phyloP scores from a whole-genome alignment of 2,888 invertebrate genomes.

The Onchidella celtica region DNA sequence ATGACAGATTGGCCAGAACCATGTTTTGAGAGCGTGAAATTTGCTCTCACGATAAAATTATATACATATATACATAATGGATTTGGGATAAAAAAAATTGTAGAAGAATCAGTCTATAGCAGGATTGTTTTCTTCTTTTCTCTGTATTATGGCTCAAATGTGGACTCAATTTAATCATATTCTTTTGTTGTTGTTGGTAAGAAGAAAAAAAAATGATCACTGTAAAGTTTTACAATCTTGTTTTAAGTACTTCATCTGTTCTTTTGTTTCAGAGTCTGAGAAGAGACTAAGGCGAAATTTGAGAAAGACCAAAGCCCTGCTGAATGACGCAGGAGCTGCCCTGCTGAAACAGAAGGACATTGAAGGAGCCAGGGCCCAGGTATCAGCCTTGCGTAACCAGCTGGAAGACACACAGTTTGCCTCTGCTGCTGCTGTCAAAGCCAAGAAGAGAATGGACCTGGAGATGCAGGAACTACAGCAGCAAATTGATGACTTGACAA shows the following conservation, averaged over 20 bases:
- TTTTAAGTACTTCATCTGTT: no score
- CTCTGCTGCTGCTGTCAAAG: slow-evolving; percentile 90
- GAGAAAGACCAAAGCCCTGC: slow-evolving; percentile 92
- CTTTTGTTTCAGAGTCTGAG: slow-evolving; percentile 69
- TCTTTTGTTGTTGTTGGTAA: no score
- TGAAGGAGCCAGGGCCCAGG: slow-evolving; percentile 89
- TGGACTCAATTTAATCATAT: no score
- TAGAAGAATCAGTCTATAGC: not conserved
- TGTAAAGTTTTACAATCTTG: no score
- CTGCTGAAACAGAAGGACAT: slow-evolving; percentile 93
- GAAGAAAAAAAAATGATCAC: no score
- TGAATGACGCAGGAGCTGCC: slow-evolving; percentile 95
- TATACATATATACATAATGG: not conserved
- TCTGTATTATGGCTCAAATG: not conserved
- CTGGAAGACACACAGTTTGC: slow-evolving; percentile 95
- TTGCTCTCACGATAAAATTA: no score
- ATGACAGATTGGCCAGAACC: no score
- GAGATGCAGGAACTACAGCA: slow-evolving; percentile 91
- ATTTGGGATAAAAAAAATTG: not conserved
- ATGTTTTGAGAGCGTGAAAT: no score
- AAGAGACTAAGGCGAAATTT: slow-evolving; percentile 88
- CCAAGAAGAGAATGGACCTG: slow-evolving; percentile 91
- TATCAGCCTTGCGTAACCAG: slow-evolving; percentile 90
- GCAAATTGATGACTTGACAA: slow-evolving; percentile 90
- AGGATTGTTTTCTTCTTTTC: not conserved